phyloP scores from a whole-genome alignment of 2,113 vertebrate species.

The Sturnus vulgaris region DNA sequence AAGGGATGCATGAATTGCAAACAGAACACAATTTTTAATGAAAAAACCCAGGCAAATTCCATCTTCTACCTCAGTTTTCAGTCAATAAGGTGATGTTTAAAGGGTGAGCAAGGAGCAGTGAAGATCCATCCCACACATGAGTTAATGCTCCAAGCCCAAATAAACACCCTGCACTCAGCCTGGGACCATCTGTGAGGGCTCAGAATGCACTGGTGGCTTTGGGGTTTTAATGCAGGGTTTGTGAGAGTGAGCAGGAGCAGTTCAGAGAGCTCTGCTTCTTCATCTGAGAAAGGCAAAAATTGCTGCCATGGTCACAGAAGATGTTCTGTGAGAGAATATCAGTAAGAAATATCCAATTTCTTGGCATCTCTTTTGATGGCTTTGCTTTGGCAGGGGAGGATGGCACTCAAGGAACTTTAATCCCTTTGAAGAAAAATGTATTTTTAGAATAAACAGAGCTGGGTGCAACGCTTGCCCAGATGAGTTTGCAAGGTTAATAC shows the following conservation, averaged over 20 bases:
- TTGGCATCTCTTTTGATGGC: background rate
- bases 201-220: background rate
- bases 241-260: background rate
- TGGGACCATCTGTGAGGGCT: background rate
- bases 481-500: background rate
- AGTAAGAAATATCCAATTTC: background rate
- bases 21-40: background rate
- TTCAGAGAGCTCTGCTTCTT: background rate
- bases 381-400: background rate
- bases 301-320: background rate
- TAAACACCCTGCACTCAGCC: background rate
- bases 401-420: slow-evolving; percentile 3
- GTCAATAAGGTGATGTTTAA: background rate
- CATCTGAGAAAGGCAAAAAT: background rate
- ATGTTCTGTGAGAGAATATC: background rate
- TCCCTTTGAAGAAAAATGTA: background rate
- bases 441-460: slow-evolving; percentile 27
- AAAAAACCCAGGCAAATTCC: background rate
- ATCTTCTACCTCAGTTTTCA: background rate
- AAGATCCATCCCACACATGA: background rate
- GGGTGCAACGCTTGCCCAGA: background rate
- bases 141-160: background rate
- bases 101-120: background rate
- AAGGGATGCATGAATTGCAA: background rate
- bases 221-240: background rate